A percentile compares a stretch with the other conserved stretches of the same genome.
Evolutionary conservation across 2,113 vertebrate species (phyloP).

Genomic region (Austrofundulus limnaeus): DNA sequence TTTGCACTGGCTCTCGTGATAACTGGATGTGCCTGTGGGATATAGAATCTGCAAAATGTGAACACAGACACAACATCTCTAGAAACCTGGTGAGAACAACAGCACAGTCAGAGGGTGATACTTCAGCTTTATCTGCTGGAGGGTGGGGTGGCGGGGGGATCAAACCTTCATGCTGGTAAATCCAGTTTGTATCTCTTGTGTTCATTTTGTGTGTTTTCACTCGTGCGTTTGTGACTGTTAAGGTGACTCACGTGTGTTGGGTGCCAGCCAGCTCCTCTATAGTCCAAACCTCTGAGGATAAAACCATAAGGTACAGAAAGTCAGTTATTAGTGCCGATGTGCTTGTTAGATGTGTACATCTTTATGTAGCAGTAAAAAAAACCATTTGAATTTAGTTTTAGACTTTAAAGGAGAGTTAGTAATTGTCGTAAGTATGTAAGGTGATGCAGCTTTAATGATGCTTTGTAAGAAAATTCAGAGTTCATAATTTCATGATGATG

Average conservation of each 20-base stretch:
- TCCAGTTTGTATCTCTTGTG: background rate
- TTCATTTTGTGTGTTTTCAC: slow-evolving; percentile 20
- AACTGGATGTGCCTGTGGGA: slow-evolving; percentile 94
- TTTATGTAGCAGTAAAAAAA: background rate
- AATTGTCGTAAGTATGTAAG: too few species aligned
- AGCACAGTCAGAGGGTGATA: too few species aligned
- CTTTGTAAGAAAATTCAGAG: too few species aligned
- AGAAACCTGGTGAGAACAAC: slow-evolving; percentile 87
- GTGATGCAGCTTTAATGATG: too few species aligned
- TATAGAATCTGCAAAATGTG: slow-evolving; percentile 83
- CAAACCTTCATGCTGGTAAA: background rate
- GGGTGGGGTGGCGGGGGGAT: too few species aligned
- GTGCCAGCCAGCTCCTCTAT: slow-evolving; percentile 87
- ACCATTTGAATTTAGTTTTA: background rate
- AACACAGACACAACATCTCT: slow-evolving; percentile 84
- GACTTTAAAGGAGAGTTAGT: too few species aligned
- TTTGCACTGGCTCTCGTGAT: slow-evolving; percentile 93
- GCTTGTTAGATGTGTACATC: background rate
- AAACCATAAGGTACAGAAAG: slow-evolving; percentile 85
- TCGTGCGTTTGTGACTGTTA: slow-evolving; percentile 33
- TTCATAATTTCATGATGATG: too few species aligned
- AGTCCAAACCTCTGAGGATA: slow-evolving; percentile 93
- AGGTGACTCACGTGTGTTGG: slow-evolving; percentile 98
- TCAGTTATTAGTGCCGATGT: background rate
- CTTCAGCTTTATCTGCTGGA: too few species aligned